phyloP scores from a whole-genome alignment of 2,113 vertebrate species.

The Centropus unirufus region DNA sequence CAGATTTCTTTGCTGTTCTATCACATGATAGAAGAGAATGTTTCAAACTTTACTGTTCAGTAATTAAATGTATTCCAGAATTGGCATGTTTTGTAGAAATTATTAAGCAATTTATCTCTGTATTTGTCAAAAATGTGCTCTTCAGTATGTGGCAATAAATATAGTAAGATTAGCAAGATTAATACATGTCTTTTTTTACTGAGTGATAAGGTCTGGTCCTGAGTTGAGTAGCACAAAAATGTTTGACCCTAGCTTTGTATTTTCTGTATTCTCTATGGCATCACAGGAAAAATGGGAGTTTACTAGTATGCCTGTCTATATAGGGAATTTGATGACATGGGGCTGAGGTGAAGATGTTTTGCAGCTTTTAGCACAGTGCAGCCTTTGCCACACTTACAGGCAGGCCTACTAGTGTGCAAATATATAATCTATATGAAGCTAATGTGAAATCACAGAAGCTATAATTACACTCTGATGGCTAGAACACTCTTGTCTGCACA shows the following conservation, averaged over 20 bases:
- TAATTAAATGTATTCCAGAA: background rate
- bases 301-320: background rate
- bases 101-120: background rate
- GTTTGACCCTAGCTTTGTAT: background rate
- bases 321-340: background rate
- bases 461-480: background rate
- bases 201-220: background rate
- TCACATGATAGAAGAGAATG: background rate
- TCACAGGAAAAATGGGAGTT: fast-evolving
- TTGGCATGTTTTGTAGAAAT: background rate
- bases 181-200: background rate
- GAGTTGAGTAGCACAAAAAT: background rate
- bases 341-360: background rate
- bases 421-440: background rate
- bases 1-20: background rate
- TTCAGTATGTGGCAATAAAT: background rate
- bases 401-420: background rate
- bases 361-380: background rate
- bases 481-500: background rate
- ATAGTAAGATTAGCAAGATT: background rate
- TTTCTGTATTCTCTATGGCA: background rate
- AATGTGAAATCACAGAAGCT: background rate
- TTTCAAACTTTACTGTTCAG: background rate
- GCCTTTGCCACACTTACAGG: background rate
- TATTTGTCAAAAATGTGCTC: background rate